These are phyloP conservation scores for Carcinoscorpius rotundicauda DNA, from an alignment of 1,140 invertebrate genomes.

Conservation along the genomic window DNA sequence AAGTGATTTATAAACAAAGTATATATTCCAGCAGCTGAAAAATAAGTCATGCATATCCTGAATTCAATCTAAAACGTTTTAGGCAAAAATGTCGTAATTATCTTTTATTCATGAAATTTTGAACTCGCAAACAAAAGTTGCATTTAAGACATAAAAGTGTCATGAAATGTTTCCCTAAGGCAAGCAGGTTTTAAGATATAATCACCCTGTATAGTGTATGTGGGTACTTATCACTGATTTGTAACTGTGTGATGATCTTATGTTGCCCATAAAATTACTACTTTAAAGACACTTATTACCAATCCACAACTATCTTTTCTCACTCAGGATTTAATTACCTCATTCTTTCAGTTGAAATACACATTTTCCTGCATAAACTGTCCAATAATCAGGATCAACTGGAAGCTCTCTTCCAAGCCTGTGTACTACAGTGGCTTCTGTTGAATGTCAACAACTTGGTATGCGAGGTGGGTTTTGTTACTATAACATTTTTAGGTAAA, in stretches of 20 bases:
- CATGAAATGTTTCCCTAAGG: no score
- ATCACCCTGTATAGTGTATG: neutral
- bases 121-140: no score
- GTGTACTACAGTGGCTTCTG: slow-evolving; percentile 2
- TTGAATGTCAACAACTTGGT: neutral
- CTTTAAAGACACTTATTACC: neutral
- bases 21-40: no score
- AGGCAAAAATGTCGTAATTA: no score
- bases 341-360: slow-evolving; percentile 5
- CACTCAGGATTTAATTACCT: neutral
- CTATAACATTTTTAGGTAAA: no score
- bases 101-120: no score
- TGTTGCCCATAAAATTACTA: neutral
- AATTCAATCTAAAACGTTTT: no score
- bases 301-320: neutral
- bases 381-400: slow-evolving; percentile 2
- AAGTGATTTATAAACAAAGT: no score
- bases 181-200: neutral
- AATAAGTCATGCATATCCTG: no score
- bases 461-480: no score
- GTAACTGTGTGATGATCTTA: neutral
- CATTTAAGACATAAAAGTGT: no score
- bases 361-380: slow-evolving; percentile 4
- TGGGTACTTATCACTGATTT: slow-evolving; percentile 4
- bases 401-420: slow-evolving; percentile 15